Evolutionary conservation across 2,888 invertebrate species (phyloP), one percentile per base, ranked within the genome.

Genomic region (Amitus sp.): DNA sequence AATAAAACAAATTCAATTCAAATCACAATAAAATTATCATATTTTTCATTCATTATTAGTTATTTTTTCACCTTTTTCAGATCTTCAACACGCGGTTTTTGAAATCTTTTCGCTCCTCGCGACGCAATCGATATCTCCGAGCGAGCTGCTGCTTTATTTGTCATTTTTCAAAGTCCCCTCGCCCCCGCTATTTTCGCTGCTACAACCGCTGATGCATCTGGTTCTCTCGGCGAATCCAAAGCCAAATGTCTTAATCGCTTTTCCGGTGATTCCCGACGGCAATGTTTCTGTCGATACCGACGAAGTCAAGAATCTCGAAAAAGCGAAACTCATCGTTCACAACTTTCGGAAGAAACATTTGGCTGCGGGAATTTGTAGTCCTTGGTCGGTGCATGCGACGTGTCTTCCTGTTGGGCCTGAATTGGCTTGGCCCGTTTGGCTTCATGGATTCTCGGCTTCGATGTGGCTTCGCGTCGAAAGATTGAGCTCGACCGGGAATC

Each of bases 1-100:
- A 27, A 46, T 28, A 43, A 17, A 33, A 10, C 23, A 23, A 23
- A 23, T 5, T 23, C 23, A n/a, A n/a, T n/a, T n/a, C n/a, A n/a
- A n/a, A n/a, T n/a, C n/a, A n/a, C n/a, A n/a, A n/a, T n/a, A n/a
- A n/a, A n/a, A n/a, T n/a, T n/a, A n/a, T n/a, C n/a, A n/a, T n/a
- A n/a, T n/a, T n/a, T n/a, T n/a, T n/a, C n/a, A 27, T 13, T 7
- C 28, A 28, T n/a, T n/a, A n/a, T n/a, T n/a, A n/a, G n/a, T n/a
- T n/a, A n/a, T 23, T 23, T 17, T 39, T 39, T 18, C 9, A 9
- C 4, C 18, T 43, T 53, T 69, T 74, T 19, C 77, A 89, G 90
- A 90, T 58, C 80, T 91, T 12, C 90, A 90, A 67, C 85, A 86
- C 68, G 87, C 88, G 45, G 84, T 89, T 48, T 78, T 91, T 37